Percentiles rank a stretch among this genome's conserved stretches.
phyloP scores from a whole-genome alignment of 1,140 invertebrate species.

The Drosophila sechellia region DNA sequence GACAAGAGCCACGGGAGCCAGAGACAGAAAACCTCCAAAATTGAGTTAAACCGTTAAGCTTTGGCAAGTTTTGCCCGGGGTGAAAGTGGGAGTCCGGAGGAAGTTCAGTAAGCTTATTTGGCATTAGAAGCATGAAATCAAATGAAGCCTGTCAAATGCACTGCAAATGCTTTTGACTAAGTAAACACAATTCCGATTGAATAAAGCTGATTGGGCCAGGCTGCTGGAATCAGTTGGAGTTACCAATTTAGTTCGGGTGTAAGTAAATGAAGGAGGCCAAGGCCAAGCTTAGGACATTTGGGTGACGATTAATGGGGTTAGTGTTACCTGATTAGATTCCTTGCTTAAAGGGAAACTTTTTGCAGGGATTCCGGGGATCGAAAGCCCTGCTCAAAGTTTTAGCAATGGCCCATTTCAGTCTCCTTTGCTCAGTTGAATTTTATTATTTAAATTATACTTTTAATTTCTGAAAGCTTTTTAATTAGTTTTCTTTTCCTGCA shows the following conservation, averaged over 20 bases:
- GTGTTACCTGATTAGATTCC: slow-evolving; percentile 18
- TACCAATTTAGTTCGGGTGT: slow-evolving; percentile 1
- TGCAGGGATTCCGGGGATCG: too few relatives aligned
- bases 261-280: slow-evolving; percentile 24
- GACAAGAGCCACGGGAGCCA: slow-evolving; percentile 28
- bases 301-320: slow-evolving; percentile 14
- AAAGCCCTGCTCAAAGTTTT: neutral
- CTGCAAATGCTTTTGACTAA: slow-evolving; percentile 63
- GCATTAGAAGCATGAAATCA: slow-evolving; percentile 74
- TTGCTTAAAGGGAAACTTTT: neutral
- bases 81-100: slow-evolving; percentile 13
- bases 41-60: slow-evolving; percentile 74
- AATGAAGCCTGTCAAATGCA: slow-evolving; percentile 80
- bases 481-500: neutral
- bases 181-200: slow-evolving; percentile 64
- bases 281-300: slow-evolving; percentile 11
- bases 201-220: slow-evolving; percentile 48
- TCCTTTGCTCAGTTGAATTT: neutral
- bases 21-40: slow-evolving; percentile 54
- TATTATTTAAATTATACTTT: neutral
- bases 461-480: neutral
- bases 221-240: slow-evolving; percentile 19
- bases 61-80: slow-evolving; percentile 46
- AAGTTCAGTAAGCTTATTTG: slow-evolving; percentile 66
- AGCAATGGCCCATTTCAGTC: too few relatives aligned